A percentile compares a stretch with the other conserved stretches of the same genome.
These are phyloP conservation scores for Drosophila austrosaltans DNA, from an alignment of 2,888 invertebrate species.

Conservation along the genomic window DNA sequence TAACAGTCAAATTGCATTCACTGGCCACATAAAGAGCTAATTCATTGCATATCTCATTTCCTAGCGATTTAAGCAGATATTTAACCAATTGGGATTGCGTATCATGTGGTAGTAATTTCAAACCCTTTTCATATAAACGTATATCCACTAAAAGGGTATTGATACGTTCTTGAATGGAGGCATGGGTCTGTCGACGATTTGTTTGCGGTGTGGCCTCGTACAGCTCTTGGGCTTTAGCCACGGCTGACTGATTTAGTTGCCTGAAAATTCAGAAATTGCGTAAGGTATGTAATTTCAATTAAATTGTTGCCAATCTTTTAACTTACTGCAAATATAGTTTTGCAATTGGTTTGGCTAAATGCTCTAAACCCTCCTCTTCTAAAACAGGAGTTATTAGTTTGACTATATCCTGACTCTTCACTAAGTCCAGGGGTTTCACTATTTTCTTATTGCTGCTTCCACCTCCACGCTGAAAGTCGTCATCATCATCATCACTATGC, in stretches of 20 bases:
- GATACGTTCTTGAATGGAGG: conserved; percentile 92
- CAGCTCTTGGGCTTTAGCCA: conserved; percentile 88
- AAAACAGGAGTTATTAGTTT: conserved; percentile 86
- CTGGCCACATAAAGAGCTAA: conserved; percentile 91
- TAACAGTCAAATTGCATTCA: conserved; percentile 88
- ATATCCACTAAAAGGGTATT: conserved; percentile 90
- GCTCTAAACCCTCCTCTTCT: conserved; percentile 90
- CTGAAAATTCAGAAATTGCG: conserved; percentile 76
- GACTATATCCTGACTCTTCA: conserved; percentile 88
- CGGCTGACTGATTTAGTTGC: conserved; percentile 87
- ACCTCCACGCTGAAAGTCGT: conserved; percentile 68
- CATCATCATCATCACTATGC: conserved; percentile 88
- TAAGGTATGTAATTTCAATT: conserved; percentile 51
- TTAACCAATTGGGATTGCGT: conserved; percentile 89
- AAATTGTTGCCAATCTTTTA: background rate
- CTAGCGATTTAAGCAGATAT: conserved; percentile 93
- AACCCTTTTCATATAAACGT: conserved; percentile 91
- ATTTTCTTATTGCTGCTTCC: conserved; percentile 83
- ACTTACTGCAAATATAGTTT: conserved; percentile 87
- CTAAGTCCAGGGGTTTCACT: conserved; percentile 85
- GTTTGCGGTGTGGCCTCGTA: conserved; percentile 90
- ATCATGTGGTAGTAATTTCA: conserved; percentile 86
- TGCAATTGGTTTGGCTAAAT: conserved; percentile 88
- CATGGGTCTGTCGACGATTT: conserved; percentile 90
- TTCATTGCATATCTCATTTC: conserved; percentile 91